These are phyloP conservation scores for Neolamprologus cancellatus DNA, from an alignment of 2,113 vertebrate species.

Conservation along the genomic window DNA sequence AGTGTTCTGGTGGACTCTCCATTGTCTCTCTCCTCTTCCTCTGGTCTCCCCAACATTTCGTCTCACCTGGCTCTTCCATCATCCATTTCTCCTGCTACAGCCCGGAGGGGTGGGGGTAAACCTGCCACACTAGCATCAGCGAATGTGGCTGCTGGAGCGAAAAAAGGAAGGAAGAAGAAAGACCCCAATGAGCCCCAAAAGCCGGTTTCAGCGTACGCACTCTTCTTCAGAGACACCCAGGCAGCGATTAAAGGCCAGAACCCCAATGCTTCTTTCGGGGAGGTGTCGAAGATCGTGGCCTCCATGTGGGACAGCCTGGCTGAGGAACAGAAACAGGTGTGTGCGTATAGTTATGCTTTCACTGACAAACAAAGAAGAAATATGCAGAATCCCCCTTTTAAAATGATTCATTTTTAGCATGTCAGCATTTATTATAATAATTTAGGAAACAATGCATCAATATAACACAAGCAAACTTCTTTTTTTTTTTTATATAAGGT, in stretches of 20 bases:
- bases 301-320: constrained; percentile 95
- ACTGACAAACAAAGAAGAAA: background rate
- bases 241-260: constrained; percentile 92
- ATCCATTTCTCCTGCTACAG: constrained; percentile 38
- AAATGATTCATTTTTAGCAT: fast-evolving
- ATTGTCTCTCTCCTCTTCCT: constrained; percentile 58
- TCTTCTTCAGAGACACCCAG: constrained; percentile 91
- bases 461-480: background rate
- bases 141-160: constrained; percentile 19
- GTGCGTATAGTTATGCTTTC: background rate
- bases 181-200: constrained; percentile 91
- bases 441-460: background rate
- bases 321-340: constrained; percentile 90
- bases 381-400: background rate
- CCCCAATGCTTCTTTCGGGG: constrained; percentile 87
- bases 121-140: constrained; percentile 4
- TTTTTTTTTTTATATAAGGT: constrained; percentile 53
- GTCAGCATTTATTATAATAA: background rate
- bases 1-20: constrained; percentile 71
- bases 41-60: constrained; percentile 50
- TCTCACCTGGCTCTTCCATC: background rate
- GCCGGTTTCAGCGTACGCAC: constrained; percentile 85
- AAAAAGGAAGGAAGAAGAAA: constrained; percentile 81
- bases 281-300: constrained; percentile 90
- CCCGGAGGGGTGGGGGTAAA: constrained; percentile 63